These are phyloP conservation scores for Bombylius major DNA, from an alignment of 2,888 invertebrate genomes.

Conservation along the genomic window DNA sequence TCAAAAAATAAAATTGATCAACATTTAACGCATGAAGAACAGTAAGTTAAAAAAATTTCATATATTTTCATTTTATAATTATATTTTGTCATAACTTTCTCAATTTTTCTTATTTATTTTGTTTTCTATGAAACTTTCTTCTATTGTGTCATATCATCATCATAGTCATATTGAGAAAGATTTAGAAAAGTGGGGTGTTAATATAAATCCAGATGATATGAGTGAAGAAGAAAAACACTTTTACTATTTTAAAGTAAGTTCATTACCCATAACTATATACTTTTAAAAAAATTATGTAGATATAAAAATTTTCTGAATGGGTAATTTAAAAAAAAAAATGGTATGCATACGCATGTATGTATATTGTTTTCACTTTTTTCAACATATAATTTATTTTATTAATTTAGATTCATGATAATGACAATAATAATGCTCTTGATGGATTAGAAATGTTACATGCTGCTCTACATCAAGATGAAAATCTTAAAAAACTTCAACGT, in stretches of 20 bases:
- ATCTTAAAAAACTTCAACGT: conserved; percentile 20
- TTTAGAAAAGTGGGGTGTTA: conserved; percentile 49
- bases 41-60: conserved; percentile 41
- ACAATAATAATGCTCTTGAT: conserved; percentile 78
- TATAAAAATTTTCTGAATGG: no score
- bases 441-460: conserved; percentile 73
- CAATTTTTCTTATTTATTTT: no score
- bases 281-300: no score
- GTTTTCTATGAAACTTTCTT: background rate
- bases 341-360: no score
- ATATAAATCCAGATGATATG: conserved; percentile 52
- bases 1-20: conserved; percentile 44
- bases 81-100: no score
- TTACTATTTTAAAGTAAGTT: conserved; percentile 31
- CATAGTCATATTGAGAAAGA: conserved; percentile 70
- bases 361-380: no score
- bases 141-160: conserved; percentile 10
- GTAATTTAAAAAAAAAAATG: no score
- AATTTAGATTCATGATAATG: conserved; percentile 62
- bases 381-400: no score
- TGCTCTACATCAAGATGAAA: conserved; percentile 42
- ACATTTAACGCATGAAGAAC: conserved; percentile 58
- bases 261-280: no score
- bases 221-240: conserved; percentile 57
- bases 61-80: background rate